A percentile compares a stretch with the other conserved stretches of the same genome.
Evolutionary conservation across 2,113 vertebrate species (phyloP).

Genomic region (Opisthocomus hoazin): DNA sequence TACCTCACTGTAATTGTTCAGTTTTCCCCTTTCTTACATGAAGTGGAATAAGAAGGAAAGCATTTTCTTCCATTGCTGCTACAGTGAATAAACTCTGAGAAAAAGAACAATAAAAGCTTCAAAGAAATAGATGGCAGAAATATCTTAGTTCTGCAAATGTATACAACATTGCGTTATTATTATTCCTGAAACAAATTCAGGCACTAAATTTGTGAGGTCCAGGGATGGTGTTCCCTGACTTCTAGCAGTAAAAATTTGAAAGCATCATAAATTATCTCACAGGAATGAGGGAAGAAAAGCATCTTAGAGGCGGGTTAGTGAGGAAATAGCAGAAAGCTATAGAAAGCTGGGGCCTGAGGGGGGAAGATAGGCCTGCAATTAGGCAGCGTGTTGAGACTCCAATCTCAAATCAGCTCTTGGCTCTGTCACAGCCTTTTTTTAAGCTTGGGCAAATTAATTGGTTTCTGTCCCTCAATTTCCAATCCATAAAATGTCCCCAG

Average conservation of each 20-base stretch:
- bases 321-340: neutral
- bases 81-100: neutral
- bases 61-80: neutral
- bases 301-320: neutral
- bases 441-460: neutral
- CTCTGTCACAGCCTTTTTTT: neutral
- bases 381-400: neutral
- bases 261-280: neutral
- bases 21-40: neutral
- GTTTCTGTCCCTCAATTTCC: neutral
- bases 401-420: neutral
- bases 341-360: neutral
- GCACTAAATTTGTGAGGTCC: neutral
- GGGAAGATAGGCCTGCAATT: neutral
- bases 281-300: neutral
- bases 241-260: slow-evolving; percentile 9
- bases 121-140: slow-evolving; percentile 12
- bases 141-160: neutral
- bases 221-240: neutral
- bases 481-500: neutral
- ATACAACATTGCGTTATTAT: neutral
- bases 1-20: neutral
- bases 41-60: neutral
- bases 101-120: slow-evolving; percentile 7
- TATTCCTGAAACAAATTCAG: slow-evolving; percentile 1